Conservation (phyloP, 2,888 invertebrate species). For the Rhagonycha fulva region DNA sequence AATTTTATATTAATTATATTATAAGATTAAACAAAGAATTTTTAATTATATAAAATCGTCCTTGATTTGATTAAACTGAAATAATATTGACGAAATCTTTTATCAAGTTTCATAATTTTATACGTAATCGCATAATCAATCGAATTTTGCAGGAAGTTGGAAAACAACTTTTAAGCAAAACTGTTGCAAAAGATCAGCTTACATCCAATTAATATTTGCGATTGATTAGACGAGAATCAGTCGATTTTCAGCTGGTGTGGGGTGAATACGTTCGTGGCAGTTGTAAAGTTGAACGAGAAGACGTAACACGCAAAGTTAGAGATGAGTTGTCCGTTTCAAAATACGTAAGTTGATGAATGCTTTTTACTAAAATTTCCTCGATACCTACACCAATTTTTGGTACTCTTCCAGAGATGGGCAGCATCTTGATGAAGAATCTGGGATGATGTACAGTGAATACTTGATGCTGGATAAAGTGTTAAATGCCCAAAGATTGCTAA, state of each 20-base stretch:
- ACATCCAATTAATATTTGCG: not conserved
- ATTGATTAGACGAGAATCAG: not conserved
- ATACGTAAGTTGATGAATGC: constrained; percentile 35
- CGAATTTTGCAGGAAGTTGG: not conserved
- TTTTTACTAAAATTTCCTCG: not conserved
- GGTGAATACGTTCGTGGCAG: constrained; percentile 18
- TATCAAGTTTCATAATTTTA: not conserved
- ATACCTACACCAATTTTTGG: not conserved
- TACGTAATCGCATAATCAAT: not conserved
- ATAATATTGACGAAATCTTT: not conserved
- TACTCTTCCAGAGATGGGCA: constrained; percentile 55
- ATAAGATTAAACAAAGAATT: too few species aligned
- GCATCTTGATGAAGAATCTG: constrained; percentile 70
- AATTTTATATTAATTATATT: too few species aligned
- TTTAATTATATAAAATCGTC: not conserved
- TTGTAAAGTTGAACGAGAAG: constrained; percentile 37
- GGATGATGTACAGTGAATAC: constrained; percentile 90
- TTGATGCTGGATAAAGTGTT: constrained; percentile 88
- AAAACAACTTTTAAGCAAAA: not conserved
- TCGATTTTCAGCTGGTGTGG: not conserved
- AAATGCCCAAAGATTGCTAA: constrained; percentile 79
- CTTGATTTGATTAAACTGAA: not conserved
- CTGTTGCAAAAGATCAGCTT: not conserved
- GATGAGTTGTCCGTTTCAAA: constrained; percentile 46
- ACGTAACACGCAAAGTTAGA: constrained; percentile 33